phyloP scores from a whole-genome alignment of 2,113 vertebrate genomes.

The Lepus americanus region DNA sequence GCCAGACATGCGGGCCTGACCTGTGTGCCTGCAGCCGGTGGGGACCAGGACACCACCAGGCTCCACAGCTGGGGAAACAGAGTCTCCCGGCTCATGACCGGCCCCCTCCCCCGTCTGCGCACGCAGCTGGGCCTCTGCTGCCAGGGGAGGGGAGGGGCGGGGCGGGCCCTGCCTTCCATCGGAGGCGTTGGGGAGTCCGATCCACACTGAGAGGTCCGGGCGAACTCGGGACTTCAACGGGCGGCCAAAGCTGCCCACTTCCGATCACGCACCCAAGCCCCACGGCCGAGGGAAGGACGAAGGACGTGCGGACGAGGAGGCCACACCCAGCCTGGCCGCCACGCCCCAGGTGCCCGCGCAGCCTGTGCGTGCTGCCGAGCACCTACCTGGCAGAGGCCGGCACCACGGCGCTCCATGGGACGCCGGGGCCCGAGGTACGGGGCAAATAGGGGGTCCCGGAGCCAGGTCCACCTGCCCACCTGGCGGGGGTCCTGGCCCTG shows the following conservation, averaged over 20 bases:
- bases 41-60: no score
- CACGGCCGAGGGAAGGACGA: no score
- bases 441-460: neutral
- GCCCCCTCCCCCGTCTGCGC: no score
- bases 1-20: fast-evolving
- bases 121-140: no score
- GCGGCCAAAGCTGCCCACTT: neutral
- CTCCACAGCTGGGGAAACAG: neutral
- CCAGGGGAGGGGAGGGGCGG: no score
- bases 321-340: neutral
- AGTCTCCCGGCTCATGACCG: neutral
- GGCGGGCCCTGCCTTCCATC: neutral
- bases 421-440: neutral
- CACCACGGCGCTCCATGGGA: fast-evolving
- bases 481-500: no score
- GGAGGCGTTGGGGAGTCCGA: neutral
- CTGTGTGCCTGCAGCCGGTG: neutral
- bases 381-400: no score
- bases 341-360: no score
- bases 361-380: no score
- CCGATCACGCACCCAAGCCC: neutral
- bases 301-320: neutral
- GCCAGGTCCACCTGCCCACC: neutral
- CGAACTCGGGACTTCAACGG: neutral
- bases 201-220: no score